Base-by-base conservation (phyloP, 2,888 invertebrate species). In the Pammene fasciana region DNA sequence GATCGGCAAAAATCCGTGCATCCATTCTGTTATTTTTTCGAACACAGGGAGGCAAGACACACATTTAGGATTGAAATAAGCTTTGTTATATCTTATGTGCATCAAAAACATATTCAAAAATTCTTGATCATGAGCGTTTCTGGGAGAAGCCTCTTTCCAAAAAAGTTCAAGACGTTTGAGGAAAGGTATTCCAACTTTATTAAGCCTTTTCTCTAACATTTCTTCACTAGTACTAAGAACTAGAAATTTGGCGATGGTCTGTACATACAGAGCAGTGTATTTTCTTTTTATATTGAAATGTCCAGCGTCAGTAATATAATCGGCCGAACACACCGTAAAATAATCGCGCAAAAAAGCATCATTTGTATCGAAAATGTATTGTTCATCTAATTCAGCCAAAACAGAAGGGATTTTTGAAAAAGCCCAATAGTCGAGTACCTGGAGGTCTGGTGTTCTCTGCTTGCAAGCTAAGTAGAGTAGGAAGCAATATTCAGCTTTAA, bases 221-320 rank as follows among this genome's bases (percentile, higher is more conserved):
- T 78, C 73, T 68, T 80, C 75, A 54, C 72, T 76, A 73, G 78
- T 77, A 57, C 81, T 77, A 1, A 85, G 56, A 56, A 86, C 73
- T 11, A 89, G 75, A 67, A 79, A 84, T 72, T 84, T 86, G 0
- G 81, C 79, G 43, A 84, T 74, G 50, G 88, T 74, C 45, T 81
- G 77, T 8, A 83, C 71, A 67, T 77, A 79, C 34, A 82, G 56
- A 41, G 1, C 13, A 16, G 50, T 5, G 0, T 11, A 50, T 26
- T n/a, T 2, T n/a, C 34, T 34, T 54, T 54, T 54, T 26, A 4
- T 26, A 26, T 26, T 26, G 4, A 26, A 26, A 26, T 26, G 26
- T 26, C 26, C 4, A 26, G 26, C 26, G 26, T 26, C 26, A 26
- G 26, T 26, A 3, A 26, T 26, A 4, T 26, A n/a, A 7, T 6